These are phyloP conservation scores for Empidonax traillii DNA, from an alignment of 2,113 vertebrate species.

Conservation along the genomic window DNA sequence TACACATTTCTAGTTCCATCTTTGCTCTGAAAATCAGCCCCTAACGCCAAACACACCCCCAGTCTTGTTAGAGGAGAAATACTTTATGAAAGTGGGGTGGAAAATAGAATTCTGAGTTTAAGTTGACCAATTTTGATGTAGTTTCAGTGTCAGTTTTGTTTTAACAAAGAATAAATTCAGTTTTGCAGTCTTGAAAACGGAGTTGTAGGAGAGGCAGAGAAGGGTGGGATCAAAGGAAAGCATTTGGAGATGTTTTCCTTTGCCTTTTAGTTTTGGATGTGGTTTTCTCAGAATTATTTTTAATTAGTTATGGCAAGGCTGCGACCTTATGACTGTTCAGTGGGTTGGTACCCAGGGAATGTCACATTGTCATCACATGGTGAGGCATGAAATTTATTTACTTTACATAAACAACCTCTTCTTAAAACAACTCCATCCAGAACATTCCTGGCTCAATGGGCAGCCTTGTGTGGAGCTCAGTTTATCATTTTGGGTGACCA, in stretches of 20 bases:
- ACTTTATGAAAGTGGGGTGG: background rate
- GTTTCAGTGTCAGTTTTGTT: background rate
- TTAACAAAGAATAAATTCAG: background rate
- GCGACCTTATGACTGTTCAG: conserved; percentile 78
- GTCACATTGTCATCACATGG: conserved; percentile 98
- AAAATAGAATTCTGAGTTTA: background rate
- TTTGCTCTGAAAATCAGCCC: background rate
- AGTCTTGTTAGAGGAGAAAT: background rate
- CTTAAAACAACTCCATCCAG: conserved; percentile 84
- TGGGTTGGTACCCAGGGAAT: conserved; percentile 79
- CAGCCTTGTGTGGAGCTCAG: conserved; percentile 62
- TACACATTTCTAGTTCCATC: background rate
- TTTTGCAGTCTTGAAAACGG: background rate
- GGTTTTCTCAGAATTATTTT: conserved; percentile 88
- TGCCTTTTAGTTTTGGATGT: conserved; percentile 79
- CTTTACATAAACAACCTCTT: conserved; percentile 80
- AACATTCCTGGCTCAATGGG: conserved; percentile 77
- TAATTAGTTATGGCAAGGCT: conserved; percentile 86
- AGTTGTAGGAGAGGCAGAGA: background rate
- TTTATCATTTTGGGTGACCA: conserved; percentile 68
- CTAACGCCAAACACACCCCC: background rate
- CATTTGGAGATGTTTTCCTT: background rate
- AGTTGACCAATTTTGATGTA: background rate
- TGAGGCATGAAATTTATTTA: conserved; percentile 90
- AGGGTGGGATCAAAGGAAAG: background rate